A percentile compares a stretch with the other conserved stretches of the same genome.
Evolutionary conservation across 30 jellyfish, hydroid and myxozoan genomes (phyloP).

Genomic region (Hydractinia echinata): DNA sequence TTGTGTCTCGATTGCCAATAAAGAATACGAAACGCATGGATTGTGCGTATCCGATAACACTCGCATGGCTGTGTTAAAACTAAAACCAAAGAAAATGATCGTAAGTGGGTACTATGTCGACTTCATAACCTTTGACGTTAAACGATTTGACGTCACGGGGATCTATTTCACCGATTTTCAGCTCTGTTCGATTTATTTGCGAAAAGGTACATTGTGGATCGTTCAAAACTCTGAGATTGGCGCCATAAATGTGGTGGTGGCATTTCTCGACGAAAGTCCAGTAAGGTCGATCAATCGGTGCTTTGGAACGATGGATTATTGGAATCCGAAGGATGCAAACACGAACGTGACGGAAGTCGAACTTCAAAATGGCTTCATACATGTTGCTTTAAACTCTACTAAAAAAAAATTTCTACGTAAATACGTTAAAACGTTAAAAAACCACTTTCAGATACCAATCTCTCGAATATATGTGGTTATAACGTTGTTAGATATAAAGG

Average conservation of each 20-base stretch:
- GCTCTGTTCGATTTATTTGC: not conserved
- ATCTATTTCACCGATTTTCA: not conserved
- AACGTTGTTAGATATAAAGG: not conserved
- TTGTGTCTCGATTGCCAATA: not conserved
- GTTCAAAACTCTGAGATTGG: slow-evolving; percentile 3
- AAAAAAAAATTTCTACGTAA: not conserved
- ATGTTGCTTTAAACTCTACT: not conserved
- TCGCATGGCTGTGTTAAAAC: not conserved
- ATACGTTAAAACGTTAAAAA: not conserved
- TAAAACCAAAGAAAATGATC: not conserved
- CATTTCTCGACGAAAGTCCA: not conserved
- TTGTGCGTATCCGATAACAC: not conserved
- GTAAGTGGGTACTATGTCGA: not conserved
- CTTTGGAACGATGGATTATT: slow-evolving; percentile 14
- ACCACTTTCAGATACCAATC: not conserved
- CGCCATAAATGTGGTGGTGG: not conserved
- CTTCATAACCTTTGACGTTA: not conserved
- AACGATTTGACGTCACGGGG: not conserved
- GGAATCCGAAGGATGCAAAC: slow-evolving; percentile 8
- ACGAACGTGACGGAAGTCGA: slow-evolving; percentile 10
- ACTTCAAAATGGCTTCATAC: not conserved
- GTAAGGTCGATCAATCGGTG: not conserved
- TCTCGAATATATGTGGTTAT: not conserved
- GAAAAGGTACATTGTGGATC: not conserved
- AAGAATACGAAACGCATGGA: not conserved